Conservation (phyloP, 2,113 vertebrate species). For the Pantherophis guttatus region DNA sequence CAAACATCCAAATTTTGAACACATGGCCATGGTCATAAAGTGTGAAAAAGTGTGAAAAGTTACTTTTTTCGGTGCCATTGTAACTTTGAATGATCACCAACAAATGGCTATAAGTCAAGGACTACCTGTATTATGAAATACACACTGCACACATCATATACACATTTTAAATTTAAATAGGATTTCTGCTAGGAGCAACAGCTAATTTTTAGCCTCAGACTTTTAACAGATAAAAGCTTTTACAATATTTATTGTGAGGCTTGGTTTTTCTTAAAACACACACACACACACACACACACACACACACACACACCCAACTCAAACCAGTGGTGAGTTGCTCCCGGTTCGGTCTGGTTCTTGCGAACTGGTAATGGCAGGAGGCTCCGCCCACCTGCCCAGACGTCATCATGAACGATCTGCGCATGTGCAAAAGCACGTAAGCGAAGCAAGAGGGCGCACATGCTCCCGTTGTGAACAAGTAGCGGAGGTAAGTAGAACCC, state of each 20-base stretch:
- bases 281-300: not conserved
- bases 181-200: not conserved
- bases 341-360: too few relatives aligned
- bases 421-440: too few relatives aligned
- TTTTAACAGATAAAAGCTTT: constrained; percentile 4
- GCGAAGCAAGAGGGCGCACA: too few relatives aligned
- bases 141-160: not conserved
- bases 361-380: too few relatives aligned
- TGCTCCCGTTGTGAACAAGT: too few relatives aligned
- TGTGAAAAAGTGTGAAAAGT: not conserved
- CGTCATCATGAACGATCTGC: too few relatives aligned
- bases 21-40: not conserved
- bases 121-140: not conserved
- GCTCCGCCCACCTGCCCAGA: too few relatives aligned
- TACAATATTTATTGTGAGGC: not conserved
- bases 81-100: not conserved
- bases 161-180: constrained; percentile 26
- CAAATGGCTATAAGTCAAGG: not conserved
- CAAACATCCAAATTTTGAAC: not conserved
- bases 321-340: too few relatives aligned
- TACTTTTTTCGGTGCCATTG: not conserved
- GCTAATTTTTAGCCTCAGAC: constrained; percentile 7
- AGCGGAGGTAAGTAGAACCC: too few relatives aligned
- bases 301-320: not conserved
- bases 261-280: not conserved